phyloP scores from a whole-genome alignment of 2,113 vertebrate genomes.

The Prunella himalayana region DNA sequence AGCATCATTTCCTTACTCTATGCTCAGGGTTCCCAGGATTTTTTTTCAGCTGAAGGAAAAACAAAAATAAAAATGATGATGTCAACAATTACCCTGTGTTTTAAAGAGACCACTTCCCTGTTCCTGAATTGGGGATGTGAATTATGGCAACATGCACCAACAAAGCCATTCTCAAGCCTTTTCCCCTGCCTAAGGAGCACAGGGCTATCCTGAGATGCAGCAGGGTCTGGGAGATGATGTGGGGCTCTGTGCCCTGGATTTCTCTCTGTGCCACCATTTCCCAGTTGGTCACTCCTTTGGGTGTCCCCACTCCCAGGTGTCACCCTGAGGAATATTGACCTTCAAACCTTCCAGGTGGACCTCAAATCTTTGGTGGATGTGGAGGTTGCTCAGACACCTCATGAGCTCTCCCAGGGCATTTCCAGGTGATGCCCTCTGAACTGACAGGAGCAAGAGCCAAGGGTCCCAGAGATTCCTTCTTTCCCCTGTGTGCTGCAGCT shows the following conservation, averaged over 20 bases:
- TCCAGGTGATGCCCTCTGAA: background rate
- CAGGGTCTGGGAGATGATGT: fast-evolving
- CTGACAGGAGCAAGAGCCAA: background rate
- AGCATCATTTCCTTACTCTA: background rate
- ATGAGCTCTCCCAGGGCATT: background rate
- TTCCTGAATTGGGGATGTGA: background rate
- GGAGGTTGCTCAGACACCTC: background rate
- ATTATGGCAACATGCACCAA: background rate
- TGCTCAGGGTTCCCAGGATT: background rate
- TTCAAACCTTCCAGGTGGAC: background rate
- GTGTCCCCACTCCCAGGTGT: background rate
- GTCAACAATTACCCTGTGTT: background rate
- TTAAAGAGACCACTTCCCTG: background rate
- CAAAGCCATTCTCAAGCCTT: background rate
- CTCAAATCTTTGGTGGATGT: fast-evolving
- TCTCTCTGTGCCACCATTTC: background rate
- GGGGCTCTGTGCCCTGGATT: background rate
- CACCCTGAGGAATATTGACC: background rate
- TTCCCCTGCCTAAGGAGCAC: background rate
- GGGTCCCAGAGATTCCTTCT: background rate
- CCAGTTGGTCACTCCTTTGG: background rate
- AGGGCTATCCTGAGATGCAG: background rate
- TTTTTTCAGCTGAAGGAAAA: background rate
- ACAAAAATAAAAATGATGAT: background rate
- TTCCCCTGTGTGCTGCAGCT: background rate